Evolutionary conservation across 2,888 invertebrate species (phyloP), one percentile per base, ranked within the genome.

Genomic region (Eremobia ochroleuca): DNA sequence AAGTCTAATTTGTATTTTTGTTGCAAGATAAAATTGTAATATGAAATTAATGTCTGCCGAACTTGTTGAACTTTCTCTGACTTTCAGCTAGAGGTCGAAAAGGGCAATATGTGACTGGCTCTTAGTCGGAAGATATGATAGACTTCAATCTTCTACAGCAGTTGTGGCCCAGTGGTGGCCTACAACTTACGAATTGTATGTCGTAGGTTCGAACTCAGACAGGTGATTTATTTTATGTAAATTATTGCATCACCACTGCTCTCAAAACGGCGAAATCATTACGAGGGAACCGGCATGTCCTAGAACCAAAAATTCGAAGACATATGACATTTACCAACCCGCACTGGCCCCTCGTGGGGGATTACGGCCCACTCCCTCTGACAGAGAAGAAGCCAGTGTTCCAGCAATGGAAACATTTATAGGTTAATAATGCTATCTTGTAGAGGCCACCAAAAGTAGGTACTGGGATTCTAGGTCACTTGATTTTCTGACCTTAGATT

Each of bases 21-120:
- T 43, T 28, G 3, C 1, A 40, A 70, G 40, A 61, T 43, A 25
- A 52, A 43, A 61, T 61, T 34, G 4, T 55, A 46, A 43, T 71
- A 65, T 37, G 2, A 71, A 78, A 71, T 64, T 2, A n/a, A 15
- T 28, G 34, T 65, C 34, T 79, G 28, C 28, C 49, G 40, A 70
- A 58, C n/a, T 62, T 77, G 21, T 69, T 77, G 28, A 70, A 70
- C 72, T 72, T 65, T 43, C 31, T 65, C 49, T 71, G 55, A 59
- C 64, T 65, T 78, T 71, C 31, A 58, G 37, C 13, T 70, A 18
- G 21, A 58, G 77, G 77, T 77, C 43, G 9, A 15, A 52, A 34
- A 40, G 49, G 34, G 2, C n/a, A 43, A 67, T 21, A 55, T 25
- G 18, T 34, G 34, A 34, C 15, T 43, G 31, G 18, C 11, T 28